Conservation (phyloP, 2,113 vertebrate genomes). For the Plestiodon gilberti region DNA sequence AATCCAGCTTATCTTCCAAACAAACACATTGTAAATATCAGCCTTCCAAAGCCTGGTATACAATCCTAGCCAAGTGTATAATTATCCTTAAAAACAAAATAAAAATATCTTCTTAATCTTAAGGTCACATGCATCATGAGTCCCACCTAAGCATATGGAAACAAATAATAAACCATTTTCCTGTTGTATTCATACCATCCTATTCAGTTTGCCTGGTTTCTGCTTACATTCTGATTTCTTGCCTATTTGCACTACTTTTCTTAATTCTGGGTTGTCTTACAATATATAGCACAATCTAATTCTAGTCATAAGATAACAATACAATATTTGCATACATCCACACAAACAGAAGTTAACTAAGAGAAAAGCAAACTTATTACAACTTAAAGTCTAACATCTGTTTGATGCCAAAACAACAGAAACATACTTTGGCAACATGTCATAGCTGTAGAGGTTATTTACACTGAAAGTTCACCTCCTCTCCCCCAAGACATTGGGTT, state of each 20-base stretch:
- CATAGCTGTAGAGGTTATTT: not conserved
- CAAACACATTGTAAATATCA: not conserved
- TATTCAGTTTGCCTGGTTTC: not conserved
- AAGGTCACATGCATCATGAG: not conserved
- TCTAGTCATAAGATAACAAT: not conserved
- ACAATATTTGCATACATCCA: too few species aligned
- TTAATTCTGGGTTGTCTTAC: not conserved
- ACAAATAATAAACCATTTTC: not conserved
- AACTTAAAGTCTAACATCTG: accelerated
- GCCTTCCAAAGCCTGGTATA: not conserved
- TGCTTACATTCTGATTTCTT: not conserved
- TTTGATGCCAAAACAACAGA: not conserved
- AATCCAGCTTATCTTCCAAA: not conserved
- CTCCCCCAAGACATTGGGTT: not conserved
- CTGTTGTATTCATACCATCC: not conserved
- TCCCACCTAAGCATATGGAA: not conserved
- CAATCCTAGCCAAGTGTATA: not conserved
- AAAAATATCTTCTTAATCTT: not conserved
- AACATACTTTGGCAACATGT: not conserved
- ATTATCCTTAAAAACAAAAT: not conserved
- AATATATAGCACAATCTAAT: not conserved
- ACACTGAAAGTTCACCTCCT: not conserved
- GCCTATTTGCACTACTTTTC: not conserved
- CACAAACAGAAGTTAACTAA: not conserved
- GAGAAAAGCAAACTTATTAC: too few species aligned